Percentiles rank a stretch among this genome's conserved stretches.
Evolutionary conservation across 2,113 vertebrate species (phyloP).

Genomic region (Crotophaga sulcirostris): DNA sequence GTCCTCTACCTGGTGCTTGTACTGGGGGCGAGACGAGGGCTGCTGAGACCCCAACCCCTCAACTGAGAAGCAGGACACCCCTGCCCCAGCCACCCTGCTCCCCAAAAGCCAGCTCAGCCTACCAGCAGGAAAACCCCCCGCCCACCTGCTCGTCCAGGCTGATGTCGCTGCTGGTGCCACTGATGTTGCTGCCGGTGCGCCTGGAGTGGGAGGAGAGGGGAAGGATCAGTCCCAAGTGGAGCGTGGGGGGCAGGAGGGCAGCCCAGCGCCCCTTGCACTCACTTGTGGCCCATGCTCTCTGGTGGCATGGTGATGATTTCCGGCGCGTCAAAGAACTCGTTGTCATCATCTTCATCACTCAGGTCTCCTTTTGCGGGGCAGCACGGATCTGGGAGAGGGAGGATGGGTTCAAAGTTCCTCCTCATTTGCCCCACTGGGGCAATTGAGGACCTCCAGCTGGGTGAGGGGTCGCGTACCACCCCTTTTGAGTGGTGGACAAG

Average conservation of each 20-base stretch:
- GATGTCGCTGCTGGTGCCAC: conserved; percentile 90
- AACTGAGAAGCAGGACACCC: accelerated
- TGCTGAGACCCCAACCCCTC: neutral
- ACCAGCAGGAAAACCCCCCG: accelerated
- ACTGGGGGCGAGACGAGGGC: neutral
- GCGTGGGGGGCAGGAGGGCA: neutral
- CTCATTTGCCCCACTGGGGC: neutral
- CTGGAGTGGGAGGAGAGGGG: conserved; percentile 50
- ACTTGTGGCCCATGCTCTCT: conserved; percentile 92
- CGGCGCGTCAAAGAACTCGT: conserved; percentile 93
- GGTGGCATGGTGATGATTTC: conserved; percentile 91
- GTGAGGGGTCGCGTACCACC: accelerated
- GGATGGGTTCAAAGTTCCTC: neutral
- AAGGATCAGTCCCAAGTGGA: accelerated
- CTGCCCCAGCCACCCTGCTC: neutral
- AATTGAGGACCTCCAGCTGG: too few relatives aligned
- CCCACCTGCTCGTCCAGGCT: conserved; percentile 89
- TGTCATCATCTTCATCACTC: conserved; percentile 95
- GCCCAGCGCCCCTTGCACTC: conserved; percentile 4
- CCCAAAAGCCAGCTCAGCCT: neutral
- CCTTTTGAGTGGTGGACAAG: accelerated
- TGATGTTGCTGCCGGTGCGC: conserved; percentile 93
- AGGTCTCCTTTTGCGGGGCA: conserved; percentile 86
- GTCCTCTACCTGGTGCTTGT: conserved; percentile 85
- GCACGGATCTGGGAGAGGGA: conserved; percentile 70